These are phyloP conservation scores for Drosophila anomalipes DNA, from an alignment of 2,888 invertebrate species.

Conservation along the genomic window DNA sequence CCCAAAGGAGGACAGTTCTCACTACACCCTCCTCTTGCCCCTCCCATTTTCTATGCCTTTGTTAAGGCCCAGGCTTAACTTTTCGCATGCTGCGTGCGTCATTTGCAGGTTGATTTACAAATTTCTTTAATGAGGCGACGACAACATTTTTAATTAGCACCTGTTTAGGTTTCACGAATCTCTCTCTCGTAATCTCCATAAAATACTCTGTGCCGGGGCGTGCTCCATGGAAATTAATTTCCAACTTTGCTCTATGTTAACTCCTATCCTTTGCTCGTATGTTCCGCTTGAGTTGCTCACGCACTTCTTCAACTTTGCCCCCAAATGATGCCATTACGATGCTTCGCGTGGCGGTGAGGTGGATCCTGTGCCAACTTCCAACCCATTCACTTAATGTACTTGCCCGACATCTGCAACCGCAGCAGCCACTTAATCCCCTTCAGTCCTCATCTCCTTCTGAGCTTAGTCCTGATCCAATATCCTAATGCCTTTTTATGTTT, in stretches of 20 bases:
- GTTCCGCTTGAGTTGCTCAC: constrained; percentile 28
- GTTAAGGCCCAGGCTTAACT: constrained; percentile 29
- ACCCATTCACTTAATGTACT: constrained; percentile 28
- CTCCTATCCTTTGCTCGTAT: neutral
- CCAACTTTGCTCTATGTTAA: constrained; percentile 44
- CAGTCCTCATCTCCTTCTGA: constrained; percentile 5
- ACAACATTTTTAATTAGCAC: constrained; percentile 85
- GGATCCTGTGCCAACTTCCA: constrained; percentile 6
- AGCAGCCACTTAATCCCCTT: constrained; percentile 32
- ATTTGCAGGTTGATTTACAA: constrained; percentile 73
- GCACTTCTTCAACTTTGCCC: constrained; percentile 37
- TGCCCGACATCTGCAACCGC: constrained; percentile 42
- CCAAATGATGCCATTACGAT: constrained; percentile 55
- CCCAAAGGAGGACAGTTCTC: constrained; percentile 7
- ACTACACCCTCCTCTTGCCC: too few species aligned
- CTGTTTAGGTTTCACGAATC: constrained; percentile 64
- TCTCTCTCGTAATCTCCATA: constrained; percentile 56
- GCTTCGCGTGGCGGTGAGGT: constrained; percentile 20
- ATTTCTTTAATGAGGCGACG: constrained; percentile 83
- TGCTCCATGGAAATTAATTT: constrained; percentile 68
- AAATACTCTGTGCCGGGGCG: constrained; percentile 36
- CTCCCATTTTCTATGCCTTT: neutral
- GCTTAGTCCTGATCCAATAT: constrained; percentile 58
- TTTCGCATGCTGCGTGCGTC: constrained; percentile 49
- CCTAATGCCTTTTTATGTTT: constrained; percentile 54